phyloP scores from a whole-genome alignment of 2,888 invertebrate genomes.

The Rhaphigaster nebulosa region DNA sequence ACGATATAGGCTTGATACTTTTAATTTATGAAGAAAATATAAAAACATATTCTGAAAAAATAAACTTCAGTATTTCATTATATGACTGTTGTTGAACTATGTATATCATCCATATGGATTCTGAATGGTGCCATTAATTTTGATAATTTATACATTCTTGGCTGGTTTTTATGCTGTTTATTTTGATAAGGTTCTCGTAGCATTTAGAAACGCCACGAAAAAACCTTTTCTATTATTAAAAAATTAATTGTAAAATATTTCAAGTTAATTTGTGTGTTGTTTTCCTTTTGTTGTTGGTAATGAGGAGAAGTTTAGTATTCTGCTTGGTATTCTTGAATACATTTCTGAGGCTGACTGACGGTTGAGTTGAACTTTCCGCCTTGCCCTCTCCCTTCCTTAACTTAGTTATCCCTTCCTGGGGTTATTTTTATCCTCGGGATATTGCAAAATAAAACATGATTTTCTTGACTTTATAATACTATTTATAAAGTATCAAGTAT shows the following conservation, averaged over 20 bases:
- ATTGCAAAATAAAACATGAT: slow-evolving; percentile 23
- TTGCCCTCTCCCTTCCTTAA: background rate
- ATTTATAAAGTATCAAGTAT: background rate
- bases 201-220: too few relatives aligned
- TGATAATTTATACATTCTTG: too few relatives aligned
- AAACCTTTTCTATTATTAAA: too few relatives aligned
- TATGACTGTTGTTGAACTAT: too few relatives aligned
- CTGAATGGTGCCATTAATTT: too few relatives aligned
- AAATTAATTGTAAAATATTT: background rate
- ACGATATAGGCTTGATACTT: too few relatives aligned
- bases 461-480: background rate
- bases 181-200: too few relatives aligned
- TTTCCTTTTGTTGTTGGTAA: background rate
- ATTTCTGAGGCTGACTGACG: slow-evolving; percentile 5
- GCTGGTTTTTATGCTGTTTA: too few relatives aligned
- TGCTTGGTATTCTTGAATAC: background rate
- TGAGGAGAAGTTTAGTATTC: slow-evolving; percentile 17
- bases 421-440: background rate
- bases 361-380: background rate
- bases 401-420: background rate
- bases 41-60: too few relatives aligned
- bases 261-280: background rate
- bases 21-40: too few relatives aligned
- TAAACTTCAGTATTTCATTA: too few relatives aligned
- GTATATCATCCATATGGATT: too few relatives aligned